phyloP scores from a whole-genome alignment of 1,140 invertebrate species.

The Hormaphis cornu region DNA sequence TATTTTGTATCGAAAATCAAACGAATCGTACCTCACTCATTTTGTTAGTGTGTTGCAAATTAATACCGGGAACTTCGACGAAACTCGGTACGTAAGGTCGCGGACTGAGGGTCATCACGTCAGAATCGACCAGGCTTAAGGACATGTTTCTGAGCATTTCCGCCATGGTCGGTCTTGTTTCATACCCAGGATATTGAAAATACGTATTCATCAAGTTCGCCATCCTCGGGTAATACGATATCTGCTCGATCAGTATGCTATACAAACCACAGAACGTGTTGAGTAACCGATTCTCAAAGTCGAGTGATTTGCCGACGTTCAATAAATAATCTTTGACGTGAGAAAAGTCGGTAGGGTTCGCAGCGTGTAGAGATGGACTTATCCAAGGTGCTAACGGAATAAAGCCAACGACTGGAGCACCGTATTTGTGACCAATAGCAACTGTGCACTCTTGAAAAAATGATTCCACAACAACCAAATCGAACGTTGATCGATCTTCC shows the following conservation, averaged over 20 bases:
- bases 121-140: conserved; percentile 37
- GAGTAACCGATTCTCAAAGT: background rate
- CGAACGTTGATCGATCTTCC: conserved; percentile 29
- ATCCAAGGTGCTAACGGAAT: background rate
- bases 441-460: conserved; percentile 34
- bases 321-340: conserved; percentile 29
- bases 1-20: no score
- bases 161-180: conserved; percentile 35
- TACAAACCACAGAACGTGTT: conserved; percentile 11
- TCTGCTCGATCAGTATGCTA: background rate
- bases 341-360: conserved; percentile 20
- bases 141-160: conserved; percentile 42
- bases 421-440: conserved; percentile 39
- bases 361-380: background rate
- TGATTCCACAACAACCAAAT: conserved; percentile 35
- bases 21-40: conserved; percentile 34
- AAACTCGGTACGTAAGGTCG: conserved; percentile 45
- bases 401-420: conserved; percentile 4
- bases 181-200: background rate
- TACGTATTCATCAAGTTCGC: conserved; percentile 1
- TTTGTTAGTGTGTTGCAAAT: conserved; percentile 40
- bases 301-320: conserved; percentile 8
- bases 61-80: conserved; percentile 52
- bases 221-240: background rate
- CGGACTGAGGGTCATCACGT: conserved; percentile 38